phyloP scores from a whole-genome alignment of 23 tunicate species.

The Halocynthia aurantium region DNA sequence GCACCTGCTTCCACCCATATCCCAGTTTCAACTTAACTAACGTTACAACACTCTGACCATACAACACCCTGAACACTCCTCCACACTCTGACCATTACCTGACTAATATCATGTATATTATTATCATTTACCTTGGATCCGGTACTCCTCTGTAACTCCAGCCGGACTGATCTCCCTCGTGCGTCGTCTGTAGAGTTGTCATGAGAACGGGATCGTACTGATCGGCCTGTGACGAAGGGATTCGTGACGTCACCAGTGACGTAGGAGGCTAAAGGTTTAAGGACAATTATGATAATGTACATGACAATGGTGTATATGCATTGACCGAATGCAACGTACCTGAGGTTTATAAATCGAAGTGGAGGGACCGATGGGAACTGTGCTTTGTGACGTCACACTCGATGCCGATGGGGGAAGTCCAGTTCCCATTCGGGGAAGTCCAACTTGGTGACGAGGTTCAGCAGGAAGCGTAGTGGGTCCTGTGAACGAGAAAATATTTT shows the following conservation, averaged over 20 bases:
- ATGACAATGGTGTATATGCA: no score
- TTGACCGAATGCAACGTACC: background rate
- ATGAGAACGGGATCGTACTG: conserved; percentile 78
- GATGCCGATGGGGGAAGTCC: conserved; percentile 37
- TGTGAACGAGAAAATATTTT: background rate
- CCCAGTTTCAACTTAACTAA: no score
- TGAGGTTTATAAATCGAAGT: conserved; percentile 49
- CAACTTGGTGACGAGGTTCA: conserved; percentile 32
- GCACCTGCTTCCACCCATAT: no score
- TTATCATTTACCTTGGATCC: background rate
- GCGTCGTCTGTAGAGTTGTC: conserved; percentile 65
- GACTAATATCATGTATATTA: background rate
- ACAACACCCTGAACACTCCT: background rate
- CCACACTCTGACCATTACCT: conserved; percentile 23
- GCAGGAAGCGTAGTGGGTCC: conserved; percentile 27
- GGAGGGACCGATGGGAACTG: conserved; percentile 6
- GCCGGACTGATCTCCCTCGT: conserved; percentile 69
- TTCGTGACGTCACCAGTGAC: conserved; percentile 52
- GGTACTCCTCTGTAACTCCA: conserved; percentile 64
- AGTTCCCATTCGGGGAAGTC: conserved; percentile 76
- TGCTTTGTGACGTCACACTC: conserved; percentile 18
- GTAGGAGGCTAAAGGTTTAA: background rate
- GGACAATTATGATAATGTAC: no score
- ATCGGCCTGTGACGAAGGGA: conserved; percentile 27
- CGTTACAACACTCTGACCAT: no score